Base-by-base conservation (phyloP, 1,140 invertebrate species). In the Caerostris darwini region DNA sequence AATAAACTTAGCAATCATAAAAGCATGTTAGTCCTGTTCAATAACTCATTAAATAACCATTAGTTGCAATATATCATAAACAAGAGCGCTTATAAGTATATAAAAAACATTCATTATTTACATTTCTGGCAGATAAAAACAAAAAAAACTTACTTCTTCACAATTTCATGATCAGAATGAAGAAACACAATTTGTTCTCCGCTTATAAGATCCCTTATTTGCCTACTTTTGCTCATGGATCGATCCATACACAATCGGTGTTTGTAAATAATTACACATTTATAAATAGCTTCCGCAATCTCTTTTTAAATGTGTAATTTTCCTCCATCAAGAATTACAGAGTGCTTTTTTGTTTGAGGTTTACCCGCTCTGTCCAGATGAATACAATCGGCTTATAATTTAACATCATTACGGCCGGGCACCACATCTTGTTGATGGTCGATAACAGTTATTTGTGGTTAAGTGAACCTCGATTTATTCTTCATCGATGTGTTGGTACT, bases 381-480 rank as follows among this genome's bases (percentile, higher is more conserved):
- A 77, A 14, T 87, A 17, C 50, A 90, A 90, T 90, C 19, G 88
- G 69, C 17, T 54, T 69, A 69, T 90, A 90, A 90, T 90, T 64
- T 90, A 8, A 12, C 59, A 57, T 77, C 88, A 90, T 90, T 67
- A 90, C 53, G 34, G 12, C 34, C n/a, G 71, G 71, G 56, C 71
- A 17, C 67, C 58, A 19, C 19, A 85, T 85, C 61, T 67, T 56
- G 71, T 90, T 64, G 64, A 34, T 58, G 50, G 57, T 10, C 53
- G 5, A 69, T 90, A 10, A 89, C 17, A 57, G 7, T 56, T 56
- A 90, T 90, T 56, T 71, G 69, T 19, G 19, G 14, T 90, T 90
- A 58, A 71, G n/a, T 90, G 19, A 56, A 61, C 17, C 53, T 10
- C 61, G 17, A 90, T 90, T 71, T 71, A 77, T 71, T 77, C 19